Evolutionary conservation across 2,797 vertebrate genomes (phyloP).

Genomic region (Emys orbicularis): DNA sequence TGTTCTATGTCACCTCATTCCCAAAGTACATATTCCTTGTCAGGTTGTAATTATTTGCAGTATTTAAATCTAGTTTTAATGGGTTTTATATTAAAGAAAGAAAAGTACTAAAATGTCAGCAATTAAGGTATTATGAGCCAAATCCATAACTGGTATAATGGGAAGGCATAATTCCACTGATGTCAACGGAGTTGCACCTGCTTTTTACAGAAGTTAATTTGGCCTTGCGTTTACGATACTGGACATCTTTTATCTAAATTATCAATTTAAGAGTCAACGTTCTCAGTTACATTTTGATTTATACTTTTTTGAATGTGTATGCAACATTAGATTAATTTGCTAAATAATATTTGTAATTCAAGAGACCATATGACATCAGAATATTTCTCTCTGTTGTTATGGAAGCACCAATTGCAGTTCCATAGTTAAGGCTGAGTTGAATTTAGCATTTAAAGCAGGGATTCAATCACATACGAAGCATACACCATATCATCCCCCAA

Average conservation of each 20-base stretch:
- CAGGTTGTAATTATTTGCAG: neutral
- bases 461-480: neutral
- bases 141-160: neutral
- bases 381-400: neutral
- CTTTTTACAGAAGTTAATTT: neutral
- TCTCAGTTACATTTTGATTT: neutral
- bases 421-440: neutral
- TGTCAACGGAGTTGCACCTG: neutral
- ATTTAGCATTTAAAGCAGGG: neutral
- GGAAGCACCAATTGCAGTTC: neutral
- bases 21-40: neutral
- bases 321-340: neutral
- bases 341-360: constrained; percentile 10
- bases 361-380: neutral
- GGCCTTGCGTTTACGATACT: neutral
- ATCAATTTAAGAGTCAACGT: neutral
- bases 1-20: neutral
- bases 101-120: neutral
- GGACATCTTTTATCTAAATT: neutral
- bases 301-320: neutral
- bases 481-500: neutral
- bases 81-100: neutral
- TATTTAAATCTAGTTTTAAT: neutral
- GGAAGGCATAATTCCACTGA: neutral
- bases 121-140: neutral